Evolutionary conservation across 2,888 invertebrate species (phyloP).

Genomic region (Apeira syringaria): DNA sequence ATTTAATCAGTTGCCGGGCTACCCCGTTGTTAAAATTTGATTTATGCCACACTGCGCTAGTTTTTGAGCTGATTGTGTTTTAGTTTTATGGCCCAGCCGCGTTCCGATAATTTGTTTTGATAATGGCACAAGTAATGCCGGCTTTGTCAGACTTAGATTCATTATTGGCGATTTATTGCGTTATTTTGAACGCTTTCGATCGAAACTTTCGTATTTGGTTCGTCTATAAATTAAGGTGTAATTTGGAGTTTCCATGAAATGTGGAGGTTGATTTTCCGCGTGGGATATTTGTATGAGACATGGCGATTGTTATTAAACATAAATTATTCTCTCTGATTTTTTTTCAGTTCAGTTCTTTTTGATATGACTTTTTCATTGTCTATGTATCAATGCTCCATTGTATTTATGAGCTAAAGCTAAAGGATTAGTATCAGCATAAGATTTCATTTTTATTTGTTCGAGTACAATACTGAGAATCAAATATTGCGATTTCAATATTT

Average conservation of each 20-base stretch:
- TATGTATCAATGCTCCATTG: no score
- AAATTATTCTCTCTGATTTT: no score
- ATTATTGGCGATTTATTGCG: constrained; percentile 19
- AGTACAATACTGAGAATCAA: no score
- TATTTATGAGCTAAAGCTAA: no score
- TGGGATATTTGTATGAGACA: background rate
- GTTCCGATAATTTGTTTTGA: constrained; percentile 49
- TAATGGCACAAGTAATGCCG: constrained; percentile 36
- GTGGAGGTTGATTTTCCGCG: background rate
- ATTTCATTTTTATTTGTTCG: no score
- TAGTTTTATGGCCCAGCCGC: constrained; percentile 57
- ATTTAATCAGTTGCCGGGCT: constrained; percentile 58
- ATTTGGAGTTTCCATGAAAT: constrained; percentile 16
- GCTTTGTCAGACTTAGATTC: constrained; percentile 26
- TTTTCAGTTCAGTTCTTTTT: no score
- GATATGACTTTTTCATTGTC: no score
- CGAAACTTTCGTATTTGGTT: constrained; percentile 16
- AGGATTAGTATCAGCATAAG: no score
- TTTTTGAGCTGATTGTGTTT: constrained; percentile 66
- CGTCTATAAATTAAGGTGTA: constrained; percentile 18
- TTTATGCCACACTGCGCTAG: constrained; percentile 61
- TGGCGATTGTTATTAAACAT: background rate
- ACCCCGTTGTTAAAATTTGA: constrained; percentile 62
- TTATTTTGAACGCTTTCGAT: constrained; percentile 20
- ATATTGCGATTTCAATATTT: no score